These are phyloP conservation scores for Mythimna vitellina DNA, from an alignment of 2,888 invertebrate species.

Conservation along the genomic window DNA sequence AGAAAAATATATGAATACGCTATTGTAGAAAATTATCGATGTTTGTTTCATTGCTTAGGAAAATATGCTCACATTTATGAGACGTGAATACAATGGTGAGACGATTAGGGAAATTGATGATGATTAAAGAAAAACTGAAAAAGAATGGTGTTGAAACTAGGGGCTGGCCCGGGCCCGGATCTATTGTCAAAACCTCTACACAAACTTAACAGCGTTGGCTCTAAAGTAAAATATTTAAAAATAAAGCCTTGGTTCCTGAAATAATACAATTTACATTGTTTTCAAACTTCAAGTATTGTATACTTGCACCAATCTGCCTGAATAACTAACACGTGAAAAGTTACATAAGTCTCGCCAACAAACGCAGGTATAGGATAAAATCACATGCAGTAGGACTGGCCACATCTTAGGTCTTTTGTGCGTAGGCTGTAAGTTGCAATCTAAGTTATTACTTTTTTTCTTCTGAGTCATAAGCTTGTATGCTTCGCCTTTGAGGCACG, in stretches of 20 bases:
- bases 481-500: background rate
- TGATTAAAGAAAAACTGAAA: background rate
- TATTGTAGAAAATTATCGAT: background rate
- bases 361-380: background rate
- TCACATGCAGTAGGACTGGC: background rate
- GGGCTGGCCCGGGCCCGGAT: background rate
- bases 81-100: background rate
- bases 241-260: background rate
- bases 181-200: background rate
- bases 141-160: background rate
- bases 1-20: constrained; percentile 13
- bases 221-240: background rate
- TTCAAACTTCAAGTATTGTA: background rate
- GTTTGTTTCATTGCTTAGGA: constrained; percentile 18
- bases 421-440: background rate
- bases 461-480: background rate
- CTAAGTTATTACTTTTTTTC: background rate
- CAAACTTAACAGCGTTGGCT: background rate
- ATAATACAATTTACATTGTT: background rate
- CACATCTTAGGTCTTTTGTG: background rate
- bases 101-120: background rate
- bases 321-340: background rate
- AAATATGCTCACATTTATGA: constrained; percentile 4
- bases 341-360: constrained; percentile 3
- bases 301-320: background rate